Evolutionary conservation across 2,888 invertebrate genomes (phyloP), one percentile per base, ranked within the genome.

Genomic region (Nasonovia ribisnigri): DNA sequence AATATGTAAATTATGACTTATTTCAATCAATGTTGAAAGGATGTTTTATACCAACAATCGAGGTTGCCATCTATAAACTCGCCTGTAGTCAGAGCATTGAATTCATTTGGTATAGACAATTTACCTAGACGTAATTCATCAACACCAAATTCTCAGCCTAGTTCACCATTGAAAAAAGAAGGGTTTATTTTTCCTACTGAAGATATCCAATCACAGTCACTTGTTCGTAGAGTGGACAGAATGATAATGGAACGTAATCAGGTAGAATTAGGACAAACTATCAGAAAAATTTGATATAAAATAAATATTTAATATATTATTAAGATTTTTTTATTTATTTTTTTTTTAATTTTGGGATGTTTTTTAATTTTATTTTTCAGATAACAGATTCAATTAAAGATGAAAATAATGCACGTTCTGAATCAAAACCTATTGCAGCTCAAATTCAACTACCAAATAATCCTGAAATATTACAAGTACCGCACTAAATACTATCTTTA

Each of bases 91-190:
- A 97, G 97, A 92, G 97, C 97, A 90, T 96, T 97, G 94, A 96
- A 96, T 92, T 95, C 92, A 96, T 96, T 95, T 95, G 93, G 93
- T 60, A 36, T 90, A 93, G 93, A 93, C 48, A 93, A 86, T 60
- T 87, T 93, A 86, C 87, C 93, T 90, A 90, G 90, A 67, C 93
- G 93, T 87, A 93, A 90, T 90, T 96, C 77, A 96, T 95, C 95
- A 94, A 93, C 94, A 94, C 95, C 95, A 86, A 96, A 96, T 95
- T 96, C 97, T 92, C 97, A 97, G 95, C 97, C 97, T 87, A 97
- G 97, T 88, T 97, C 98, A 87, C 97, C 97, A 84, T 96, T 97
- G 96, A 96, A 97, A 95, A 97, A 97, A 96, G 97, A 97, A 95
- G 95, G 96, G 93, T 96, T 97, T 93, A 96, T 97, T 94, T 96